Base-by-base conservation (phyloP, 2,888 invertebrate species). In the Lasiommata megera region DNA sequence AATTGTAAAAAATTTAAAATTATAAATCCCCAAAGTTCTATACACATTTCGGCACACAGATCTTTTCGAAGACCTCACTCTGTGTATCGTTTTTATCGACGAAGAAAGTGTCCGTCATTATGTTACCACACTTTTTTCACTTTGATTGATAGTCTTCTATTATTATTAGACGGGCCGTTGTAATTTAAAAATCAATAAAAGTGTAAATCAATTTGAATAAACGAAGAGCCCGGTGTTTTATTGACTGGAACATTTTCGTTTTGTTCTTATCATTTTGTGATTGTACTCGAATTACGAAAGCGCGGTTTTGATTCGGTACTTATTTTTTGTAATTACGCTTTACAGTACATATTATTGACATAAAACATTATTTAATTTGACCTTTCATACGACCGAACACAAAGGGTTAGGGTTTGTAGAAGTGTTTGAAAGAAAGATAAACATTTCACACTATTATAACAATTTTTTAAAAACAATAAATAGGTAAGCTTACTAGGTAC, bases 61-160 rank as follows among this genome's bases (percentile, higher is more conserved):
- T 12, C 44, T 8, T 6, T 29, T 8, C 8, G 7, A 11, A 14
- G 14, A 44, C 14, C n/a, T 44, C 44, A 44, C 11, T 29, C 44
- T 14, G 16, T 44, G 11, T 29, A 31, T 29, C 68, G 67, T 77
- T 79, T 76, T 76, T 77, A 69, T 63, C 38, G 37, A 53, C 56
- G 77, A 87, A 78, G 88, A 87, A 88, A 87, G 87, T 87, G 75
- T 73, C 79, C 72, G 77, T 82, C 72, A 78, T 82, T 79, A 79
- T 74, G 72, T 74, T 76, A 66, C 66, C 61, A 70, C 73, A 73
- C 72, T 79, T 80, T 79, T 73, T 79, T 56, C n/a, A 16, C 6
- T 61, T 46, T 46, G 31, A 41, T 31, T n/a, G 31, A 34, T 48
- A 54, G 57, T 38, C 47, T 8, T 17, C 37, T 28, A 29, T 41